phyloP scores from a whole-genome alignment of 1,140 invertebrate genomes.

The Drosophila ironensis region DNA sequence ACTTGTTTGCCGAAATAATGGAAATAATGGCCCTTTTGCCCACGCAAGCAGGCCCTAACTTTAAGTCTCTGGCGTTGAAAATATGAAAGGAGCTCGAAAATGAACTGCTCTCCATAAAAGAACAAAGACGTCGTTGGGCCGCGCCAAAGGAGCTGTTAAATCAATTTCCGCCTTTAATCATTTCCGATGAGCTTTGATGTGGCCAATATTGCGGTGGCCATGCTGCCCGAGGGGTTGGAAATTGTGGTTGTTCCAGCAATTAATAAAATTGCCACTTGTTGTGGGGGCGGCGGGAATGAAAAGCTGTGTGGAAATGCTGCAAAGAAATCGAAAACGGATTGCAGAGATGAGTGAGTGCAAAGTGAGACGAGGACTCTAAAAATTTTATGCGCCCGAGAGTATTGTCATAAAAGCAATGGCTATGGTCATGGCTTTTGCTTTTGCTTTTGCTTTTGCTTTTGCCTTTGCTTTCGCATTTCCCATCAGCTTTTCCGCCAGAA shows the following conservation, averaged over 20 bases:
- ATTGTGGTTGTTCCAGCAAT: constrained; percentile 27
- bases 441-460: not conserved
- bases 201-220: not conserved
- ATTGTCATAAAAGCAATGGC: constrained; percentile 18
- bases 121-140: not conserved
- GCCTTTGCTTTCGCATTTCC: not conserved
- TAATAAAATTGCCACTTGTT: constrained; percentile 54
- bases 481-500: not conserved
- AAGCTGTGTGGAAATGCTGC: not conserved
- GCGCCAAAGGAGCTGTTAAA: constrained; percentile 1
- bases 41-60: too few relatives aligned
- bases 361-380: constrained; percentile 8
- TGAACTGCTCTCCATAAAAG: not conserved
- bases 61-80: too few relatives aligned
- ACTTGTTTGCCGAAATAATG: too few relatives aligned
- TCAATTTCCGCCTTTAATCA: constrained; percentile 19
- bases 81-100: too few relatives aligned
- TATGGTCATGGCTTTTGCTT: not conserved
- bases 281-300: not conserved
- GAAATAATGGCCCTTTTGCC: too few relatives aligned
- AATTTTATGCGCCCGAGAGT: constrained; percentile 3
- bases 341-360: not conserved
- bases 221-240: not conserved
- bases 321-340: not conserved
- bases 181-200: constrained; percentile 20